Percentiles rank a stretch among this genome's conserved stretches.
phyloP scores from a whole-genome alignment of 2,113 vertebrate species.

The Lamprotornis superbus region DNA sequence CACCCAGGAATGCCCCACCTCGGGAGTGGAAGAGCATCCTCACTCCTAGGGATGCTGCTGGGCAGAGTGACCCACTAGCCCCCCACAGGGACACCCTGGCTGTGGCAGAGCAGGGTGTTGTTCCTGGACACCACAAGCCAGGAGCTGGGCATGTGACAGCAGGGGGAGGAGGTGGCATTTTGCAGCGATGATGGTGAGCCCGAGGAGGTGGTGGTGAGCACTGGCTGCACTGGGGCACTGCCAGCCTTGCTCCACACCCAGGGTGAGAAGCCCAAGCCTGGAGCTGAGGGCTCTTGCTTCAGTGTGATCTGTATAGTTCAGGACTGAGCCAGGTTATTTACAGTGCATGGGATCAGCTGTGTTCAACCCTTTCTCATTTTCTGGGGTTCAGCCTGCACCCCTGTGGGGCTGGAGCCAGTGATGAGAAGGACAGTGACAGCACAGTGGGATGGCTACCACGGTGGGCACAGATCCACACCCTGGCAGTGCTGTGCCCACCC shows the following conservation, averaged over 20 bases:
- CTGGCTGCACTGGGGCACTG: background rate
- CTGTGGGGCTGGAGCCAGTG: rapidly evolving
- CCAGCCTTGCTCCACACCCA: background rate
- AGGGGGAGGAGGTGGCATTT: background rate
- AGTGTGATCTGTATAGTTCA: background rate
- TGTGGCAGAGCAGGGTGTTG: background rate
- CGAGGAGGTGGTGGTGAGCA: background rate
- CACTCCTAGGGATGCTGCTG: background rate
- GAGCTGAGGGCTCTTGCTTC: background rate
- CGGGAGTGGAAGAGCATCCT: background rate
- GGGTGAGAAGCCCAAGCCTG: background rate
- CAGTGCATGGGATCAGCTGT: background rate
- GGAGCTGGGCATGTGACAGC: rapidly evolving
- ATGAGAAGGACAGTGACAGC: background rate
- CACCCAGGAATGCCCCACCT: background rate
- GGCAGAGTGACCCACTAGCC: background rate
- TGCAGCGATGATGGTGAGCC: background rate
- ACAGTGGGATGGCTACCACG: rapidly evolving
- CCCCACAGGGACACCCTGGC: background rate
- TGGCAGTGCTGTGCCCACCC: background rate
- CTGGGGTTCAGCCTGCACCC: background rate
- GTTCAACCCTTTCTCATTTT: background rate
- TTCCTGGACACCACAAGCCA: background rate
- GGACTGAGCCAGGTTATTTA: background rate
- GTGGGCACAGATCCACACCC: background rate